Evolutionary conservation across 2,888 invertebrate genomes (phyloP).

Genomic region (Cheilosia scutellata): DNA sequence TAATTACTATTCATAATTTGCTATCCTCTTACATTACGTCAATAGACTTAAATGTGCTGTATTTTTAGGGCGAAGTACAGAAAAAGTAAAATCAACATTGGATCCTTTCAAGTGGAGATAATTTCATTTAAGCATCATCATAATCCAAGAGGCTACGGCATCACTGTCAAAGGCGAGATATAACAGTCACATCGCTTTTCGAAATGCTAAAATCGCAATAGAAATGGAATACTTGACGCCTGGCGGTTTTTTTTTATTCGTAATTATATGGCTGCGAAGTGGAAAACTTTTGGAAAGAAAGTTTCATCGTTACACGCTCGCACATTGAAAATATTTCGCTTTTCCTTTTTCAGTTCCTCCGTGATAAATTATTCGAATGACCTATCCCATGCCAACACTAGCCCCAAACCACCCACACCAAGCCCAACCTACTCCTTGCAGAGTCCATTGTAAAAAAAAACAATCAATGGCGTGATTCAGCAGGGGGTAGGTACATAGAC

Average conservation of each 20-base stretch:
- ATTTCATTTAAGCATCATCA: not conserved
- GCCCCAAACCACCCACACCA: not conserved
- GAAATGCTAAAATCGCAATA: not conserved
- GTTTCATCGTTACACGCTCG: constrained; percentile 35
- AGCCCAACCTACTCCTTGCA: constrained; percentile 7
- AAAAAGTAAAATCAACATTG: too few relatives aligned
- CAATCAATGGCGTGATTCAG: constrained; percentile 61
- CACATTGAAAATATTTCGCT: constrained; percentile 28
- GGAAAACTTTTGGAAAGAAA: constrained; percentile 49
- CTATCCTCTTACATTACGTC: too few relatives aligned
- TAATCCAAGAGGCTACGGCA: not conserved
- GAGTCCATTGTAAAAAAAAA: constrained; percentile 38
- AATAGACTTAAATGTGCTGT: not conserved
- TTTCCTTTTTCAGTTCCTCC: constrained; percentile 25
- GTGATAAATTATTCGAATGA: constrained; percentile 63
- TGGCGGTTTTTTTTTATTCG: constrained; percentile 29
- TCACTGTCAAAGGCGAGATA: not conserved
- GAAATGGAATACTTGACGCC: constrained; percentile 1
- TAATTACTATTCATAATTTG: too few relatives aligned
- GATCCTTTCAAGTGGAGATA: not conserved
- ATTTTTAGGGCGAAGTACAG: not conserved
- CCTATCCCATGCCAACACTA: constrained; percentile 1
- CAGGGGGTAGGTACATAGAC: constrained; percentile 9
- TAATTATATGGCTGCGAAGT: constrained; percentile 58
- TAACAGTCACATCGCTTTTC: not conserved